Base-by-base conservation (phyloP, 1,140 invertebrate genomes). In the Tetraneura akinire region DNA sequence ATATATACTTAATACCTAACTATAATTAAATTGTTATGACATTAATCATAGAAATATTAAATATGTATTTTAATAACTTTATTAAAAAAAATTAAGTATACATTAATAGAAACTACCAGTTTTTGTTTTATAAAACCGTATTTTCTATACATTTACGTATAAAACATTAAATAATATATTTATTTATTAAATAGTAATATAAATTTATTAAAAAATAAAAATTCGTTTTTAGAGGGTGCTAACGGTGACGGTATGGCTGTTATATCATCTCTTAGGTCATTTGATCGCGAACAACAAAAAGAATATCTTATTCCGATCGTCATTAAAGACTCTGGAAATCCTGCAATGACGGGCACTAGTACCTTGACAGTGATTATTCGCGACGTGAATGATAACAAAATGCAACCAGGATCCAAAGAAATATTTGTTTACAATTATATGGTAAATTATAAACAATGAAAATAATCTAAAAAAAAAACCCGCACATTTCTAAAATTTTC, bases 401-500 rank as follows among this genome's bases (percentile, higher is more conserved):
- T 98, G 94, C 92, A 95, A 84, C 93, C 95, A 0, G 97, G 97
- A 0, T 93, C 92, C 1, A 98, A 98, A 87, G 94, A 97, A 81
- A 98, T 98, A 82, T 93, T 97, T 85, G 95, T 98, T 0, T 98
- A 98, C 86, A 98, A 97, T 86, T 98, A 97, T 81, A 90, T 89
- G 87, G 91, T 90, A 86, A 84, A 85, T 85, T 73, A 55, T 4
- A 37, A 37, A 37, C 32, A 8, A 37, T 37, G 32, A 4, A 4
- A 37, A 37, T 37, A 8, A 8, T 37, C 8, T 37, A 37, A 37
- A 37, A 3, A 37, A 37, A 37, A 37, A 37, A 37, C 3, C 32
- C n/a, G n/a, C n/a, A n/a, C n/a, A n/a, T n/a, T n/a, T n/a, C n/a
- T n/a, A 8, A 37, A 37, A 37, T 37, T 37, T 8, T 8, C 8